phyloP scores from a whole-genome alignment of 2,888 invertebrate species.

The Perizoma affinitatum region DNA sequence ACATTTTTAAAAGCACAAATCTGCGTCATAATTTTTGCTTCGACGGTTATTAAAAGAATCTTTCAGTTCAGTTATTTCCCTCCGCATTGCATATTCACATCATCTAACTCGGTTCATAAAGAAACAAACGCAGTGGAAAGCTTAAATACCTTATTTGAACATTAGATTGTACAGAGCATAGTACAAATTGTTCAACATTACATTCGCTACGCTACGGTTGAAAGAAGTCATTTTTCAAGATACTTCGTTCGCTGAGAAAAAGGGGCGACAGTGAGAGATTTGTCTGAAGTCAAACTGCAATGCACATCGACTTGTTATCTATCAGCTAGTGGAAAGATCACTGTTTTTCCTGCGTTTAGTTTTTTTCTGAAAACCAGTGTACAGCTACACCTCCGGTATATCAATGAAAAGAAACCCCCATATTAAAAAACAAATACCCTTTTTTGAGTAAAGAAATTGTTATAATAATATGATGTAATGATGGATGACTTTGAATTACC shows the following conservation, averaged over 20 bases:
- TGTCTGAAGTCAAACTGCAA: slow-evolving; percentile 35
- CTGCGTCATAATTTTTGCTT: too few relatives aligned
- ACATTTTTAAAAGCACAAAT: too few relatives aligned
- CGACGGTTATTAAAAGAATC: background rate
- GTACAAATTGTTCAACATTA: slow-evolving; percentile 40
- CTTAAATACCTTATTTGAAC: slow-evolving; percentile 34
- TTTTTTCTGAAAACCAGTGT: too few relatives aligned
- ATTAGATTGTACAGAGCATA: slow-evolving; percentile 34
- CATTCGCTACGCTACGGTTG: slow-evolving; percentile 30
- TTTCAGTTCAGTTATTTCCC: background rate
- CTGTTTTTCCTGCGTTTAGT: too few relatives aligned
- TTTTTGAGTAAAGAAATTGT: too few relatives aligned
- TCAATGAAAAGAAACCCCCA: too few relatives aligned
- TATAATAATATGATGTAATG: too few relatives aligned
- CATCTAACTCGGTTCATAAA: background rate
- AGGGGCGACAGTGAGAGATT: slow-evolving; percentile 33
- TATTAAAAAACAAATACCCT: too few relatives aligned
- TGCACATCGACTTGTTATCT: slow-evolving; percentile 23
- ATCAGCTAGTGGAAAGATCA: background rate
- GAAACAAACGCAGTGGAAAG: slow-evolving; percentile 13
- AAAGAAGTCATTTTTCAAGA: slow-evolving; percentile 41
- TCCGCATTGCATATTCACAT: background rate
- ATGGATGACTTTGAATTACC: too few relatives aligned
- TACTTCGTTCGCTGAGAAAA: slow-evolving; percentile 34
- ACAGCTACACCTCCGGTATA: too few relatives aligned